A percentile compares a stretch with the other conserved stretches of the same genome.
These are phyloP conservation scores for Mechanitis messenoides DNA, from an alignment of 2,888 invertebrate species.

Conservation along the genomic window DNA sequence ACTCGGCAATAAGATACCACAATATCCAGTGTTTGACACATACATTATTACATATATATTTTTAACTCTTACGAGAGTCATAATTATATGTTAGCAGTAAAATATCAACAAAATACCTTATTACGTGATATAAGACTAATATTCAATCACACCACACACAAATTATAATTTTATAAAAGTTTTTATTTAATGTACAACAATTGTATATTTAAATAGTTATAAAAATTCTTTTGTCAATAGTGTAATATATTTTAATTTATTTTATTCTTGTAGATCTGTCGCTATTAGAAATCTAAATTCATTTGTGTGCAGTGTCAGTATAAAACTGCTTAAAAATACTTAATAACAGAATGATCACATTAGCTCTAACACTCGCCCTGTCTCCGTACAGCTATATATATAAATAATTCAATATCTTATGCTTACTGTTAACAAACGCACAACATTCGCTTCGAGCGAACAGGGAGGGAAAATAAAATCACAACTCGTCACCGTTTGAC, in stretches of 20 bases:
- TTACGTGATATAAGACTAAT: slow-evolving; percentile 11
- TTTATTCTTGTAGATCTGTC: neutral
- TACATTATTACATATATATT: slow-evolving; percentile 19
- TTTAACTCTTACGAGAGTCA: slow-evolving; percentile 9
- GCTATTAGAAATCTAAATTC: neutral
- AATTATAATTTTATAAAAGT: neutral
- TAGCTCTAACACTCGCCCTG: slow-evolving; percentile 54
- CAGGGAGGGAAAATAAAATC: slow-evolving; percentile 42
- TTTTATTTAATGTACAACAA: neutral
- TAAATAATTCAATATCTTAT: slow-evolving; percentile 50
- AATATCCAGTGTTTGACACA: slow-evolving; percentile 29
- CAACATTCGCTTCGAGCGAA: slow-evolving; percentile 60
- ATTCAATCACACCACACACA: slow-evolving; percentile 14
- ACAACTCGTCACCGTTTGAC: slow-evolving; percentile 59
- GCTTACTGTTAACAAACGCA: slow-evolving; percentile 46
- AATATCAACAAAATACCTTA: slow-evolving; percentile 18
- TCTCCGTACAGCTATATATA: slow-evolving; percentile 41
- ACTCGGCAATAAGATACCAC: slow-evolving; percentile 19
- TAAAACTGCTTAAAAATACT: slow-evolving; percentile 28
- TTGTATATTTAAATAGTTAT: slow-evolving; percentile 4
- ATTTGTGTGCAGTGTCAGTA: slow-evolving; percentile 14
- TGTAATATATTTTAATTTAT: too few species aligned
- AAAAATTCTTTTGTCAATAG: neutral
- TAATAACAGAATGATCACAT: slow-evolving; percentile 58
- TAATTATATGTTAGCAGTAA: slow-evolving; percentile 10